phyloP scores from a whole-genome alignment of 2,888 invertebrate species.

The Epiperipatus broadwayi region DNA sequence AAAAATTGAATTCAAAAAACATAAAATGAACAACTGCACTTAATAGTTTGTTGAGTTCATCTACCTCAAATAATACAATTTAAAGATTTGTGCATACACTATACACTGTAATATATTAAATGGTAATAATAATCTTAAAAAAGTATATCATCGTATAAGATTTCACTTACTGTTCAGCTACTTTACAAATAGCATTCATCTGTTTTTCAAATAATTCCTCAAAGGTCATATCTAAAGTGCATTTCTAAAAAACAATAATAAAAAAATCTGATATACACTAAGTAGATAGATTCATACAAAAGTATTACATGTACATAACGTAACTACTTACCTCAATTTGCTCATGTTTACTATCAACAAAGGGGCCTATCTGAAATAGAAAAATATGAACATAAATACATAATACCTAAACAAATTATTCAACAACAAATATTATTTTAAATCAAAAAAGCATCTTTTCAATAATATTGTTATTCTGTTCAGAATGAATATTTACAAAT shows the following conservation, averaged over 20 bases:
- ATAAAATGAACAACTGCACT: no score
- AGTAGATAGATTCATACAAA: neutral
- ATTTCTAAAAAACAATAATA: slow-evolving; percentile 14
- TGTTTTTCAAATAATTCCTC: slow-evolving; percentile 53
- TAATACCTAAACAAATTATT: no score
- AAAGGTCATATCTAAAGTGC: slow-evolving; percentile 42
- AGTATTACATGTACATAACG: no score
- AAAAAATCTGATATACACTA: neutral
- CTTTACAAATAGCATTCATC: slow-evolving; percentile 42
- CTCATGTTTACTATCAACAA: slow-evolving; percentile 42
- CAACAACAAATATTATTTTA: slow-evolving; percentile 9
- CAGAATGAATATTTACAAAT: no score
- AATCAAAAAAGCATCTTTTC: no score
- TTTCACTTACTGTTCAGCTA: slow-evolving; percentile 41
- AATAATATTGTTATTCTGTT: no score
- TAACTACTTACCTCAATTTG: slow-evolving; percentile 19
- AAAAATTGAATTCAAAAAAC: no score
- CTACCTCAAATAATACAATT: no score
- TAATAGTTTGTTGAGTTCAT: no score
- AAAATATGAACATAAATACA: no score
- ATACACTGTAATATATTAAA: no score
- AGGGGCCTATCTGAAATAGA: slow-evolving; percentile 48
- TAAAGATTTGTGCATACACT: no score
- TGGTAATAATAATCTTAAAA: slow-evolving; percentile 5
- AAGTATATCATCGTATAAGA: slow-evolving; percentile 21